These are phyloP conservation scores for Hemibagrus wyckioides DNA, from an alignment of 2,113 vertebrate genomes.

Conservation along the genomic window DNA sequence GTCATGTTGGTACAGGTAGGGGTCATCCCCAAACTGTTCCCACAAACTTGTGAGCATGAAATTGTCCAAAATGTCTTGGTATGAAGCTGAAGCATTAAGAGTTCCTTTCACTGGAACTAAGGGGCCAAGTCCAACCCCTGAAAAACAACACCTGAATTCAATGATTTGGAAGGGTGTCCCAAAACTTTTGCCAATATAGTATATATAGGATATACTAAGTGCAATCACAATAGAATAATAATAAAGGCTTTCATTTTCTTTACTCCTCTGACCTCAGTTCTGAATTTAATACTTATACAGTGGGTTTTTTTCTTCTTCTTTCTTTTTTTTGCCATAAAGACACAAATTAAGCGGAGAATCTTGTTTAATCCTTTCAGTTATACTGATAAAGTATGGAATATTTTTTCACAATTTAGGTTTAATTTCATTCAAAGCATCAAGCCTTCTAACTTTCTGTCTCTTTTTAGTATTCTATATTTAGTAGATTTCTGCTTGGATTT, in stretches of 20 bases:
- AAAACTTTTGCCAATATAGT: no score
- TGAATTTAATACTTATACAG: background rate
- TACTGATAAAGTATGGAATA: background rate
- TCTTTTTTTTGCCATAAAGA: background rate
- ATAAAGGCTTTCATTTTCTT: background rate
- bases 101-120: no score
- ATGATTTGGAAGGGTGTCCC: no score
- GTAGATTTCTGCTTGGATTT: background rate
- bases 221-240: background rate
- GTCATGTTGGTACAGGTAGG: no score
- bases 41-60: no score
- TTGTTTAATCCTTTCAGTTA: background rate
- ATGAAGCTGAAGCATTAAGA: no score
- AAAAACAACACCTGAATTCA: no score
- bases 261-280: background rate
- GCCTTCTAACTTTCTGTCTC: background rate
- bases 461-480: background rate
- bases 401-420: constrained; percentile 8
- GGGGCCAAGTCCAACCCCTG: no score
- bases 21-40: no score
- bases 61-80: no score
- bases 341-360: background rate
- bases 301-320: no score
- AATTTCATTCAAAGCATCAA: constrained; percentile 6
- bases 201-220: background rate